Percentiles rank a stretch among this genome's conserved stretches.
Evolutionary conservation across 2,797 vertebrate species (phyloP).

Genomic region (Crenuchus spilurus): DNA sequence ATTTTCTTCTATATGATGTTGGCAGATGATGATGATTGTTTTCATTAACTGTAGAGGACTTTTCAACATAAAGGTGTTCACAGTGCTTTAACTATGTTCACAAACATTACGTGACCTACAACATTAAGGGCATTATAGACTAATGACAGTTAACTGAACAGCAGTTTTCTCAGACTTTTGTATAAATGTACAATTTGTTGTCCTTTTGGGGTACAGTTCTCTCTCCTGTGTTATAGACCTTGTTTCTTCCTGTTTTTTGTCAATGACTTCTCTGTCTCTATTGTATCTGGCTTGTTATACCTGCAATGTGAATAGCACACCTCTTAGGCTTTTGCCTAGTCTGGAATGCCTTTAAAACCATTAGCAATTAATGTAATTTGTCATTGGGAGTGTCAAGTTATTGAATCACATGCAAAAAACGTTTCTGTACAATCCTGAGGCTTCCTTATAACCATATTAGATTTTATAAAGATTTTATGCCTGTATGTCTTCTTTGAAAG

Average conservation of each 20-base stretch:
- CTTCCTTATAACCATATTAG: not conserved
- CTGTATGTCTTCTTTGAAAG: not conserved
- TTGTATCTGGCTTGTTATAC: no score
- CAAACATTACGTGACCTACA: no score
- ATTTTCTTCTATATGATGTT: no score
- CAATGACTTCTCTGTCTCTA: not conserved
- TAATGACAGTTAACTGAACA: no score
- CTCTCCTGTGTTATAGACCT: no score
- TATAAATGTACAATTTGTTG: not conserved
- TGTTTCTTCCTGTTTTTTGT: not conserved
- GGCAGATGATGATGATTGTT: no score
- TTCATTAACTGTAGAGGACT: no score
- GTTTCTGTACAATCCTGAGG: not conserved
- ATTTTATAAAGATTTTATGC: not conserved
- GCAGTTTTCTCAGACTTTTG: not conserved
- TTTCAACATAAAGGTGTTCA: no score
- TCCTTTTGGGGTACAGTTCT: not conserved
- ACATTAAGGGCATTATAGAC: no score
- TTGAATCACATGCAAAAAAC: conserved; percentile 7
- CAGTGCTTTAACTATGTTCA: no score
- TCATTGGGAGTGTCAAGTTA: not conserved
- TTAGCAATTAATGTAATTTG: not conserved
- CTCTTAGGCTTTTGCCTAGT: not conserved
- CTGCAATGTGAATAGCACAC: no score
- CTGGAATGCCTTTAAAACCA: not conserved